A percentile compares a stretch with the other conserved stretches of the same genome.
These are phyloP conservation scores for Ophion obscuratus DNA, from an alignment of 2,888 invertebrate species.

Conservation along the genomic window DNA sequence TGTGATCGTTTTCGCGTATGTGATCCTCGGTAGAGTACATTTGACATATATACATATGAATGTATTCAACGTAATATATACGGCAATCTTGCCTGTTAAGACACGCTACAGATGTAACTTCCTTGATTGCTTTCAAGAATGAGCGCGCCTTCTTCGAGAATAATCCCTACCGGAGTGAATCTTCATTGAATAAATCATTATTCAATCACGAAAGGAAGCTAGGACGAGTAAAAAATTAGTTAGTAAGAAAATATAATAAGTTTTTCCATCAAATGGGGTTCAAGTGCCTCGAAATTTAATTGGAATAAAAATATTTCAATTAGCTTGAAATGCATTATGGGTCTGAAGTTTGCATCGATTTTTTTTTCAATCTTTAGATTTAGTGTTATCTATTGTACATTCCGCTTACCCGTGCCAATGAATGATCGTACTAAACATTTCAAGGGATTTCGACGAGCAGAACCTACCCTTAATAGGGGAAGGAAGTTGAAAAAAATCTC, in stretches of 20 bases:
- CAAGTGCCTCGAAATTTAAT: not conserved
- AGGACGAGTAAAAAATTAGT: not conserved
- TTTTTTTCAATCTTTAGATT: too few relatives aligned
- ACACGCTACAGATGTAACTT: constrained; percentile 1
- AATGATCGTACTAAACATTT: too few relatives aligned
- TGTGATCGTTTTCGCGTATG: constrained; percentile 50
- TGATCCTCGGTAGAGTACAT: constrained; percentile 27
- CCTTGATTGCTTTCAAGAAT: constrained; percentile 27
- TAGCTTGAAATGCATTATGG: not conserved
- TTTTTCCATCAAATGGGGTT: not conserved
- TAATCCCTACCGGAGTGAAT: not conserved
- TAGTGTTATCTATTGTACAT: too few relatives aligned
- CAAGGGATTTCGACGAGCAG: too few relatives aligned
- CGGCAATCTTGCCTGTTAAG: constrained; percentile 22
- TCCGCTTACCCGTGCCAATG: too few relatives aligned
- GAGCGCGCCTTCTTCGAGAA: not conserved
- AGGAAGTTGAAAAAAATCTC: too few relatives aligned
- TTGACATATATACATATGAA: constrained; percentile 15
- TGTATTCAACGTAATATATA: constrained; percentile 18
- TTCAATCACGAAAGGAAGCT: not conserved
- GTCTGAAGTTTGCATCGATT: too few relatives aligned
- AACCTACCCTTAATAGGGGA: too few relatives aligned
- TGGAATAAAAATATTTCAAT: not conserved
- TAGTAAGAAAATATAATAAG: not conserved
- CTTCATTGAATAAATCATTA: not conserved